Conservation (phyloP, 1,140 invertebrate genomes). For the Nephila pilipes region DNA sequence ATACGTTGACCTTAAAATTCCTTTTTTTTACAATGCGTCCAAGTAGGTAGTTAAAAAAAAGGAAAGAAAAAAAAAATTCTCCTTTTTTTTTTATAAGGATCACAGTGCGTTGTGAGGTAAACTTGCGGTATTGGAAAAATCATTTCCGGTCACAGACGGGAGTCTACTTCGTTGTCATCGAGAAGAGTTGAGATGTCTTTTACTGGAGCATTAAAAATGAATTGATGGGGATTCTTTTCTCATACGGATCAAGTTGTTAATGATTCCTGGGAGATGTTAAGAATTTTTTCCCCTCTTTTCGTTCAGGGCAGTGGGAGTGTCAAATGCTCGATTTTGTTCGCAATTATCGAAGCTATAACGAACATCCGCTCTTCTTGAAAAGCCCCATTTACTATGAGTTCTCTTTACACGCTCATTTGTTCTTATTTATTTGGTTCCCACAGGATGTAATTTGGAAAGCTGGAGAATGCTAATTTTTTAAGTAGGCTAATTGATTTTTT, state of each 20-base stretch:
- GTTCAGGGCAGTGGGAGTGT: neutral
- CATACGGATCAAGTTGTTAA: conserved; percentile 56
- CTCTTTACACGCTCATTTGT: neutral
- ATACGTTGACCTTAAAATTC: conserved; percentile 23
- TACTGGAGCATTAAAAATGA: conserved; percentile 61
- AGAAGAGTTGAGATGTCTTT: conserved; percentile 65
- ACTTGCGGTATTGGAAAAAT: conserved; percentile 41
- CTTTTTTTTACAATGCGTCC: neutral
- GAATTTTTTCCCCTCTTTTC: neutral
- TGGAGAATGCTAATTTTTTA: neutral
- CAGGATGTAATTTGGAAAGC: neutral
- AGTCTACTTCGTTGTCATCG: conserved; percentile 43
- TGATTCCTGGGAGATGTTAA: conserved; percentile 14
- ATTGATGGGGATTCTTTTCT: conserved; percentile 52
- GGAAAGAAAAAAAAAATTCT: neutral
- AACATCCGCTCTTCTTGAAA: conserved; percentile 1
- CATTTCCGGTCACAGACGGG: conserved; percentile 65
- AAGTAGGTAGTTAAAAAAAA: conserved; percentile 16
- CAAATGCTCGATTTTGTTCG: conserved; percentile 22
- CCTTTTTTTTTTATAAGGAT: neutral
- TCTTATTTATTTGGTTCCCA: neutral
- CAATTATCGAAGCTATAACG: conserved; percentile 26
- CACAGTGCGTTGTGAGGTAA: neutral
- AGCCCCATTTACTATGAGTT: neutral
- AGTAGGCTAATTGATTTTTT: too few relatives aligned